Evolutionary conservation across 2,888 invertebrate genomes (phyloP).

Genomic region (Lithosia quadra): DNA sequence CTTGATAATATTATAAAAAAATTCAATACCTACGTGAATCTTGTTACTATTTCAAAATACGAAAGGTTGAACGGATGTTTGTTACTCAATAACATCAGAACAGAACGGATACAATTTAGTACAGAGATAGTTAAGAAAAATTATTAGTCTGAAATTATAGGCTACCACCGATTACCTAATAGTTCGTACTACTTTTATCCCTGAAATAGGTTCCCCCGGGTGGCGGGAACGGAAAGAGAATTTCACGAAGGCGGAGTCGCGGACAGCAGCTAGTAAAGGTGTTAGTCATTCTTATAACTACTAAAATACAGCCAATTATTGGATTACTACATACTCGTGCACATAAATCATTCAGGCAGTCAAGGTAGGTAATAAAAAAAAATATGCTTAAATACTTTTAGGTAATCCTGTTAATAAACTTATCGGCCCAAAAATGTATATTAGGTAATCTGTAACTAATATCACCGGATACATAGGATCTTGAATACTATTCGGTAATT

Average conservation of each 20-base stretch:
- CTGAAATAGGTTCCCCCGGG: no score
- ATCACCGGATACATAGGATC: background rate
- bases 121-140: background rate
- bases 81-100: background rate
- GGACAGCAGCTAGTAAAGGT: no score
- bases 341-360: background rate
- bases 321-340: no score
- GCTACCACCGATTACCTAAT: no score
- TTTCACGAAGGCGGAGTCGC: background rate
- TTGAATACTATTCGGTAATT: background rate
- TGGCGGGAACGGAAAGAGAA: no score
- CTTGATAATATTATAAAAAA: background rate
- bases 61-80: background rate
- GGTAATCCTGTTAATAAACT: background rate
- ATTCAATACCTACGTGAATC: background rate
- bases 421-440: background rate
- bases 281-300: no score
- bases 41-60: background rate
- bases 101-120: background rate
- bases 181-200: background rate
- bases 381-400: background rate
- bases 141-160: no score
- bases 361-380: background rate
- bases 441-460: no score
- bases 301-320: no score